Evolutionary conservation across 1,140 invertebrate genomes (phyloP).

Genomic region (Tetramorium parvispinum): DNA sequence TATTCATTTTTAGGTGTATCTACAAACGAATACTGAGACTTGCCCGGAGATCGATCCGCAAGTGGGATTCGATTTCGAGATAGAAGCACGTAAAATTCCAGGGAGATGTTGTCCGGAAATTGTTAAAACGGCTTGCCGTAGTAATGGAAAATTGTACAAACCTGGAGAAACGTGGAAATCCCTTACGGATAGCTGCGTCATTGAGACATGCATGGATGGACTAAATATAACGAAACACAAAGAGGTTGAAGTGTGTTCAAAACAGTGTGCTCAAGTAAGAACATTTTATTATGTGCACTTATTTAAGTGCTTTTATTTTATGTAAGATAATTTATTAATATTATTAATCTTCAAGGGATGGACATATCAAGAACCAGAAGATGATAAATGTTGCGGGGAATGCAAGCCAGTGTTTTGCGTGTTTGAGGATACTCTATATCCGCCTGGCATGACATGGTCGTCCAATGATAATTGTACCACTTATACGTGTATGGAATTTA

Average conservation of each 20-base stretch:
- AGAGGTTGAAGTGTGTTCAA: constrained; percentile 86
- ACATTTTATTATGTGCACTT: constrained; percentile 8
- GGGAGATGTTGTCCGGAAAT: constrained; percentile 87
- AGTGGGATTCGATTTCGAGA: constrained; percentile 84
- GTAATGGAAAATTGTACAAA: constrained; percentile 85
- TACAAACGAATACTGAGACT: constrained; percentile 81
- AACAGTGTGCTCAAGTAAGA: constrained; percentile 84
- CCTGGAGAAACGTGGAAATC: constrained; percentile 87
- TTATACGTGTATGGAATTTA: constrained; percentile 85
- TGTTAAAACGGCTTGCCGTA: constrained; percentile 86
- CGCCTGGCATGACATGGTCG: constrained; percentile 87
- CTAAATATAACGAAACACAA: constrained; percentile 83
- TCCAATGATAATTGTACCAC: constrained; percentile 90
- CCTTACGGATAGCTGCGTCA: constrained; percentile 86
- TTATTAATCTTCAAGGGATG: constrained; percentile 84
- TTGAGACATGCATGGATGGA: constrained; percentile 86
- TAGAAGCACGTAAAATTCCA: constrained; percentile 82
- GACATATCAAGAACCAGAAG: constrained; percentile 85
- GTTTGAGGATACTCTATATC: constrained; percentile 86
- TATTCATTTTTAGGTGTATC: constrained; percentile 81
- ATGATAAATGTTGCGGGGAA: constrained; percentile 89
- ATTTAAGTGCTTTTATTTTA: background rate
- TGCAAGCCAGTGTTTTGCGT: constrained; percentile 90
- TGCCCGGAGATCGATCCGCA: constrained; percentile 82
- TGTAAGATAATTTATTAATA: background rate